Percentiles rank a stretch among this genome's conserved stretches.
Evolutionary conservation across 2,888 invertebrate species (phyloP).

Genomic region (Hydrotaea diabolus): DNA sequence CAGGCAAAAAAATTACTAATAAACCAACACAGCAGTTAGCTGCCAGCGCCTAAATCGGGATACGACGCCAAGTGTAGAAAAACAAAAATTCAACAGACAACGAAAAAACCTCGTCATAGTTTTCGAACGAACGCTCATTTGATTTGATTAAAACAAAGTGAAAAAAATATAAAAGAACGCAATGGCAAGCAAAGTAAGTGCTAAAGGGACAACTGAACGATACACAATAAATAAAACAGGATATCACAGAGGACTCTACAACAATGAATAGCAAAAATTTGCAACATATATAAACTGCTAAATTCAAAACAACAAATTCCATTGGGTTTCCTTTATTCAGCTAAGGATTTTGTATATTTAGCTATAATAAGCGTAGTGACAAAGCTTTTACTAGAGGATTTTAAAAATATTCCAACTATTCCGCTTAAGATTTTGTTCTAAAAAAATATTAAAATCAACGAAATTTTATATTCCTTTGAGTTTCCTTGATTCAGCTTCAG

Average conservation of each 20-base stretch:
- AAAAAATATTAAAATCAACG: too few species aligned
- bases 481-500: conserved; percentile 24
- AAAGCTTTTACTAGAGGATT: too few species aligned
- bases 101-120: neutral
- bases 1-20: conserved; percentile 36
- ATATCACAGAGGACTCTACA: neutral
- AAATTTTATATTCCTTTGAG: too few species aligned
- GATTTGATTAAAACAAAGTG: conserved; percentile 52
- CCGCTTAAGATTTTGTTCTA: too few species aligned
- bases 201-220: neutral
- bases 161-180: conserved; percentile 44
- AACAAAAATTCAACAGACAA: too few species aligned
- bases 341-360: too few species aligned
- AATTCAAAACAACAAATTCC: too few species aligned
- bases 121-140: conserved; percentile 22
- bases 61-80: conserved; percentile 43
- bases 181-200: conserved; percentile 78
- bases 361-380: too few species aligned
- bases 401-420: too few species aligned
- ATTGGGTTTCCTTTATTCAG: too few species aligned
- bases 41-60: conserved; percentile 56
- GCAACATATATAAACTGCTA: neutral
- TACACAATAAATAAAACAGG: conserved; percentile 18
- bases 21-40: conserved; percentile 62
- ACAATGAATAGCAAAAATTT: neutral